A percentile compares a stretch with the other conserved stretches of the same genome.
These are phyloP conservation scores for Acleris emargana DNA, from an alignment of 2,888 invertebrate species.

Conservation along the genomic window DNA sequence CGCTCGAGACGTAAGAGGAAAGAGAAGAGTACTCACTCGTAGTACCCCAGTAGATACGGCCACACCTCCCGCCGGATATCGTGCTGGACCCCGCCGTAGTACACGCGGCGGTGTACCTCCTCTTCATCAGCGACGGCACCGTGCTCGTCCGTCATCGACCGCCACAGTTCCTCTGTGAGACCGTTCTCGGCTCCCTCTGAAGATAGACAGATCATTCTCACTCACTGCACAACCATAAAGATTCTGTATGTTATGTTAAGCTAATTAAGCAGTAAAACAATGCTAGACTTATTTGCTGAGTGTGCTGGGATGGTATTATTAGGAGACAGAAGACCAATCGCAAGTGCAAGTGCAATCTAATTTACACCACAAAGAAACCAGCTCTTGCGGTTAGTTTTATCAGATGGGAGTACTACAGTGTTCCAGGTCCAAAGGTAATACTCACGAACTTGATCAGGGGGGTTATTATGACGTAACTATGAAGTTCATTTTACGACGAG, in stretches of 20 bases:
- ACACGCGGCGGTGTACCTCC: slow-evolving; percentile 92
- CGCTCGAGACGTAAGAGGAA: not conserved
- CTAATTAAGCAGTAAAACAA: no score
- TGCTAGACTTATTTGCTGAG: no score
- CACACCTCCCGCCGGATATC: slow-evolving; percentile 91
- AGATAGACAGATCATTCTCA: not conserved
- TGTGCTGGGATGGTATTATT: no score
- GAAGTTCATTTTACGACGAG: no score
- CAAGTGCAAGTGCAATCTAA: no score
- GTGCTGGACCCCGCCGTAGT: slow-evolving; percentile 93
- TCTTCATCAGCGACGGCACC: slow-evolving; percentile 85
- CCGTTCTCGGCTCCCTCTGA: slow-evolving; percentile 86
- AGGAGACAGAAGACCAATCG: no score
- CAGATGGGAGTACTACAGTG: no score
- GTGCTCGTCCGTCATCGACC: slow-evolving; percentile 83
- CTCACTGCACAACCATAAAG: no score
- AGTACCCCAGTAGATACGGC: slow-evolving; percentile 95
- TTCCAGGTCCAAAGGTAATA: no score
- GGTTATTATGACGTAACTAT: no score
- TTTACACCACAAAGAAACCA: not conserved
- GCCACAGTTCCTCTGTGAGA: slow-evolving; percentile 91
- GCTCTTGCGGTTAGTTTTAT: not conserved
- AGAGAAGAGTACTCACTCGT: slow-evolving; percentile 74
- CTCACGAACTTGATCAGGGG: no score
- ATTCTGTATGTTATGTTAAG: no score